Evolutionary conservation across 1,140 invertebrate species (phyloP).

Genomic region (Eriocheir sinensis): DNA sequence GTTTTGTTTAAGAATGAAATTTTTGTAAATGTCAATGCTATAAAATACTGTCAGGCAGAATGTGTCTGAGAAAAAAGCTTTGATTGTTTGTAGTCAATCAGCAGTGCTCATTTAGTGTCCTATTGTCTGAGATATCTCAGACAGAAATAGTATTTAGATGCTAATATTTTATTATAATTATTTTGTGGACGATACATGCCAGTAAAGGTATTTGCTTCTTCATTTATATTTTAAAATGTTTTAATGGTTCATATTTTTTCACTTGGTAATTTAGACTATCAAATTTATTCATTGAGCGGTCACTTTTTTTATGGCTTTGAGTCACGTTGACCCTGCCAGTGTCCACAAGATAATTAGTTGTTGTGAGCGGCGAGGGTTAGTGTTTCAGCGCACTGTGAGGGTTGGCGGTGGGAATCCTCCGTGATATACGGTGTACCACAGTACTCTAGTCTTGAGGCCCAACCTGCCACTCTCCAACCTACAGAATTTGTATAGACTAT

Average conservation of each 20-base stretch:
- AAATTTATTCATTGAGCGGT: slow-evolving; percentile 65
- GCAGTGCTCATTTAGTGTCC: slow-evolving; percentile 78
- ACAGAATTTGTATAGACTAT: slow-evolving; percentile 78
- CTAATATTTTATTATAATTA: slow-evolving; percentile 77
- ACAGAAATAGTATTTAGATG: slow-evolving; percentile 76
- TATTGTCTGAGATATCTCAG: slow-evolving; percentile 74
- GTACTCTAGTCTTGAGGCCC: slow-evolving; percentile 76
- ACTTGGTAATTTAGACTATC: slow-evolving; percentile 71
- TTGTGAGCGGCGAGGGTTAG: slow-evolving; percentile 77
- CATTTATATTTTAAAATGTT: slow-evolving; percentile 55
- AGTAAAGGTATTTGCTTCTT: slow-evolving; percentile 62
- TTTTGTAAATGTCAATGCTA: slow-evolving; percentile 34
- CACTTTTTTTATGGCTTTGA: slow-evolving; percentile 30
- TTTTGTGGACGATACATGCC: slow-evolving; percentile 72
- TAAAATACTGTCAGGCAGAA: slow-evolving; percentile 46
- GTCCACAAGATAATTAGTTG: slow-evolving; percentile 78
- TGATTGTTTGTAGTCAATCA: slow-evolving; percentile 77
- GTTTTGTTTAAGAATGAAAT: slow-evolving; percentile 34
- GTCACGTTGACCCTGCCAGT: slow-evolving; percentile 68
- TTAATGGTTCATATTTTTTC: slow-evolving; percentile 52
- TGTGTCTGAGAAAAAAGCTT: slow-evolving; percentile 60
- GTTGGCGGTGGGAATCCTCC: slow-evolving; percentile 71
- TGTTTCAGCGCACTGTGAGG: slow-evolving; percentile 70
- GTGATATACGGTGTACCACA: slow-evolving; percentile 77
- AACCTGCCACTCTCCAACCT: slow-evolving; percentile 73